Percentiles rank a stretch among this genome's conserved stretches.
phyloP scores from a whole-genome alignment of 2,797 vertebrate species.

The Enteromius paludinosus region DNA sequence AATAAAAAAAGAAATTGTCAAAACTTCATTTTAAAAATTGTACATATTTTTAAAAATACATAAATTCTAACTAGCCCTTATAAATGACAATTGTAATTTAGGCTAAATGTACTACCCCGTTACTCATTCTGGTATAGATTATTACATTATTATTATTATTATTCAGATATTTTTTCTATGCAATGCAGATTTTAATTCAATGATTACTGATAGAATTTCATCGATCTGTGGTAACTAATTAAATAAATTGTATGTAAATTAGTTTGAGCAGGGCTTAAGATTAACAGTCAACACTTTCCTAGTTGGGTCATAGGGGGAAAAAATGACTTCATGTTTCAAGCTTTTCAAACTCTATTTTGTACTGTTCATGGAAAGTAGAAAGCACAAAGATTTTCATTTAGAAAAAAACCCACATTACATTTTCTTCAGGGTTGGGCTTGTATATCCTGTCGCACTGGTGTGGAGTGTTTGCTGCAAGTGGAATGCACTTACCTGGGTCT shows the following conservation, averaged over 20 bases:
- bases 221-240: not conserved
- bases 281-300: not conserved
- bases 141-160: too few species aligned
- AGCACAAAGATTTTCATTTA: not conserved
- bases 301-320: not conserved
- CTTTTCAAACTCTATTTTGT: not conserved
- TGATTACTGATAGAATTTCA: too few species aligned
- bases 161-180: too few species aligned
- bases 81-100: too few species aligned
- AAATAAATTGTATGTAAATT: not conserved
- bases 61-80: too few species aligned
- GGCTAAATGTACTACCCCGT: too few species aligned
- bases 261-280: not conserved
- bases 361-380: not conserved
- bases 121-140: too few species aligned
- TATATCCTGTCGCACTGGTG: not conserved
- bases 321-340: not conserved
- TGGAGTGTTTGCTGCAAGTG: conserved; percentile 8
- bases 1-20: too few species aligned
- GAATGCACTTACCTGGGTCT: conserved; percentile 73
- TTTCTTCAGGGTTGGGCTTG: not conserved
- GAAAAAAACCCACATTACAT: not conserved
- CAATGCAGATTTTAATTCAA: too few species aligned
- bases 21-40: not conserved
- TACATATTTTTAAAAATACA: too few species aligned